Evolutionary conservation across 2,888 invertebrate genomes (phyloP), one percentile per base, ranked within the genome.

Genomic region (Nomada flava): DNA sequence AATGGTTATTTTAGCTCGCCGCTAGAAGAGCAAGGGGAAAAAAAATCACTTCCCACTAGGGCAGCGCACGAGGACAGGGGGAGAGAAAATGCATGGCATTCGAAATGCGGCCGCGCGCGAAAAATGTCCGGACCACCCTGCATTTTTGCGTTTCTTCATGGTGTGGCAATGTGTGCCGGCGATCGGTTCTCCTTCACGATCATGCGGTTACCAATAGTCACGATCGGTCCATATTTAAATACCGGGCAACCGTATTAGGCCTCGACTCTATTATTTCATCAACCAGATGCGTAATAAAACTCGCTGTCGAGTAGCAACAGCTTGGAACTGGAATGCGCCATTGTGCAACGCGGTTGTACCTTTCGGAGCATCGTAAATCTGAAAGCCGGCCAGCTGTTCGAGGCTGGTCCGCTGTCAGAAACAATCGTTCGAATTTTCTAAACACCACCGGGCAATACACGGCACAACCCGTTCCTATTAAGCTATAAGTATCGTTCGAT

Each of bases 41-140:
- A 88, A 87, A 89, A 88, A 88, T 89, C 52, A 20, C 83, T 64
- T 83, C 85, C 79, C 76, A 83, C 82, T 64, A 47, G 23, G 64
- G 44, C 64, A 64, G 53, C 64, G 36, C 10, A 60, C 55, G 57
- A 47, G 47, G 20, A 13, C 50, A 18, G 2, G 55, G 72, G 63
- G 74, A 60, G 62, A 57, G 76, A 74, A 78, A 85, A 87, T 78
- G 76, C 52, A n/a, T 11, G 78, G 87, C 20, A 86, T 84, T 88
- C 74, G 74, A 69, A 62, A 67, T 63, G 71, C 62, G 72, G 62
- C 52, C 52, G 52, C 42, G 63, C n/a, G 42, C 44, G 50, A 59
- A 69, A 64, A 52, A 64, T 76, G 80, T 44, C 47, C 44, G 81
- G 63, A 67, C 74, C 77, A 72, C 42, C 75, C 67, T 20, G 60